Percentiles rank a stretch among this genome's conserved stretches.
phyloP scores from a whole-genome alignment of 2,797 vertebrate genomes.

The Anabas testudineus region DNA sequence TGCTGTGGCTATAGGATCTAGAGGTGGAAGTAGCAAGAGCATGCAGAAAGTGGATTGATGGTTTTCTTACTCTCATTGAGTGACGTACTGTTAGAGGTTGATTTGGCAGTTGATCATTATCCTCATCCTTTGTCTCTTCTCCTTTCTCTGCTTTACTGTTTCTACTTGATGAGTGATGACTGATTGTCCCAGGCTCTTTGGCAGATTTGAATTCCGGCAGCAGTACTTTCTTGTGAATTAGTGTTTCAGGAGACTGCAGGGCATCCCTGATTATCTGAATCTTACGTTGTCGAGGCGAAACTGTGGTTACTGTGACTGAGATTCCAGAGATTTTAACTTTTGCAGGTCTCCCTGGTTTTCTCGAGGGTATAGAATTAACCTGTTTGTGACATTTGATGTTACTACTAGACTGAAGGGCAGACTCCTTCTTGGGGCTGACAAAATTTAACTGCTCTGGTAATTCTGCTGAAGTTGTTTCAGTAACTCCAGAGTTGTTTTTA shows the following conservation, averaged over 20 bases:
- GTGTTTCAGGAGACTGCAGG: constrained; percentile 56
- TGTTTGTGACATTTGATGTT: constrained; percentile 85
- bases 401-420: constrained; percentile 81
- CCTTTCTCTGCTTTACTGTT: constrained; percentile 55
- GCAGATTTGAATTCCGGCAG: constrained; percentile 67
- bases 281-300: constrained; percentile 91
- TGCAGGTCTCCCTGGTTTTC: constrained; percentile 93
- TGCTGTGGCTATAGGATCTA: constrained; percentile 87
- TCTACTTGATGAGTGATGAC: constrained; percentile 59
- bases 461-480: constrained; percentile 60
- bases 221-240: constrained; percentile 55
- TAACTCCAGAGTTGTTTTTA: constrained; percentile 50
- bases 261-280: constrained; percentile 88
- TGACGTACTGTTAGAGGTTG: constrained; percentile 83
- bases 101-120: constrained; percentile 32
- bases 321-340: constrained; percentile 97
- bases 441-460: constrained; percentile 79
- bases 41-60: constrained; percentile 90
- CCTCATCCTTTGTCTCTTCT: constrained; percentile 45
- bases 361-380: constrained; percentile 82
- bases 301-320: constrained; percentile 91
- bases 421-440: constrained; percentile 85
- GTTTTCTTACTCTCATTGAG: constrained; percentile 89
- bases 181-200: constrained; percentile 80
- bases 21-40: constrained; percentile 90